Percentiles rank a stretch among this genome's conserved stretches.
These are phyloP conservation scores for Heliconius ismenius DNA, from an alignment of 2,888 invertebrate genomes.

Conservation along the genomic window DNA sequence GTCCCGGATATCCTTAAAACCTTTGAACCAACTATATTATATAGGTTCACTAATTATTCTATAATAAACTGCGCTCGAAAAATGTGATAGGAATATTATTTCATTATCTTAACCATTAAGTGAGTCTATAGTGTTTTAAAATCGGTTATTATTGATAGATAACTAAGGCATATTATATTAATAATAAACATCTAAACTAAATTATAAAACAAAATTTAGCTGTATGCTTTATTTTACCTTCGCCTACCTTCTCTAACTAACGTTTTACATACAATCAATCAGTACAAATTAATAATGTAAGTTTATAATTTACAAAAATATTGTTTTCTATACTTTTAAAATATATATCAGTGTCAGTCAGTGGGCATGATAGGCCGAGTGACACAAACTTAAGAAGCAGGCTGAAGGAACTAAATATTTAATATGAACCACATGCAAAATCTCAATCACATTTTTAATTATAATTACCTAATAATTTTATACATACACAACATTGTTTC, in stretches of 20 bases:
- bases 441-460: conserved; percentile 48
- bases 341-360: conserved; percentile 8
- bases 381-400: conserved; percentile 29
- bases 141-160: conserved; percentile 1
- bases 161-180: background rate
- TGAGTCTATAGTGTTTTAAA: background rate
- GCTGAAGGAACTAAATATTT: conserved; percentile 35
- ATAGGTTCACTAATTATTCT: conserved; percentile 19
- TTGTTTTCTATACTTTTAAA: conserved; percentile 13
- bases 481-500: conserved; percentile 66
- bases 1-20: background rate
- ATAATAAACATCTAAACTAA: conserved; percentile 7
- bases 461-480: conserved; percentile 60
- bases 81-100: background rate
- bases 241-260: background rate
- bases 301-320: conserved; percentile 23
- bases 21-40: background rate
- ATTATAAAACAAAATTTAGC: conserved; percentile 7
- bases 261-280: conserved; percentile 6
- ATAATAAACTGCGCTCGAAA: background rate
- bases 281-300: conserved; percentile 22
- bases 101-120: background rate
- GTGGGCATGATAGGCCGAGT: conserved; percentile 13
- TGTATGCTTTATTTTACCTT: background rate
- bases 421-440: conserved; percentile 17